phyloP scores from a whole-genome alignment of 1,140 invertebrate genomes.

The Drosophila orosa region DNA sequence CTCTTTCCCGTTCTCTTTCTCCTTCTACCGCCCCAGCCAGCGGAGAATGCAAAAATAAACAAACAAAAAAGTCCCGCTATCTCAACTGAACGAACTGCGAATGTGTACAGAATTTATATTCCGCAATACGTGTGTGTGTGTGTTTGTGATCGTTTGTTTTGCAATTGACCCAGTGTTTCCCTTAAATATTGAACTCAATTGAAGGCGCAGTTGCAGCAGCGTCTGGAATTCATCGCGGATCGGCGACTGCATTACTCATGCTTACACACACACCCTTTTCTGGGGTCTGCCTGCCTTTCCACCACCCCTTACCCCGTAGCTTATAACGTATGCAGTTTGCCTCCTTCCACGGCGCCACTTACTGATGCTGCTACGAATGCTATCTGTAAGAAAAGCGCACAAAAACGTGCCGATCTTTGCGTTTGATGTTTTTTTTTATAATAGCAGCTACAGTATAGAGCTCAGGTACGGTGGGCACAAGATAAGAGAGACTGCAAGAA shows the following conservation, averaged over 20 bases:
- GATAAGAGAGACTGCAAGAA: constrained; percentile 7
- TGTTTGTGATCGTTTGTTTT: constrained; percentile 53
- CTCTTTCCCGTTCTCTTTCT: constrained; percentile 57
- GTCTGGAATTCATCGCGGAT: constrained; percentile 8
- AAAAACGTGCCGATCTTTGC: constrained; percentile 54
- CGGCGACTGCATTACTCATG: constrained; percentile 58
- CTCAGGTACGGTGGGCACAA: constrained; percentile 12
- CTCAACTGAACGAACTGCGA: constrained; percentile 20
- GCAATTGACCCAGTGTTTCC: constrained; percentile 68
- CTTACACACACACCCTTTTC: constrained; percentile 28
- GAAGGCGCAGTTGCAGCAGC: constrained; percentile 43
- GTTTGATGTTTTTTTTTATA: constrained; percentile 58
- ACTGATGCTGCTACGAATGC: neutral
- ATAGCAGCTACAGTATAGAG: constrained; percentile 11
- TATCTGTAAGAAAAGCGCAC: constrained; percentile 22
- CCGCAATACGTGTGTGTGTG: constrained; percentile 19
- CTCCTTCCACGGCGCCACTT: neutral
- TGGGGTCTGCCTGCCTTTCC: neutral
- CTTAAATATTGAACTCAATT: constrained; percentile 75
- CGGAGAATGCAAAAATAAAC: constrained; percentile 57
- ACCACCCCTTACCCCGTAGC: neutral
- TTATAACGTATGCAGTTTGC: constrained; percentile 1
- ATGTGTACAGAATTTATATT: constrained; percentile 33
- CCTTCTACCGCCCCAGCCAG: constrained; percentile 28
- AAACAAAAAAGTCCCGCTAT: constrained; percentile 56